phyloP scores from a whole-genome alignment of 64 coral and sea anemone species.

The Stylophora pistillata region DNA sequence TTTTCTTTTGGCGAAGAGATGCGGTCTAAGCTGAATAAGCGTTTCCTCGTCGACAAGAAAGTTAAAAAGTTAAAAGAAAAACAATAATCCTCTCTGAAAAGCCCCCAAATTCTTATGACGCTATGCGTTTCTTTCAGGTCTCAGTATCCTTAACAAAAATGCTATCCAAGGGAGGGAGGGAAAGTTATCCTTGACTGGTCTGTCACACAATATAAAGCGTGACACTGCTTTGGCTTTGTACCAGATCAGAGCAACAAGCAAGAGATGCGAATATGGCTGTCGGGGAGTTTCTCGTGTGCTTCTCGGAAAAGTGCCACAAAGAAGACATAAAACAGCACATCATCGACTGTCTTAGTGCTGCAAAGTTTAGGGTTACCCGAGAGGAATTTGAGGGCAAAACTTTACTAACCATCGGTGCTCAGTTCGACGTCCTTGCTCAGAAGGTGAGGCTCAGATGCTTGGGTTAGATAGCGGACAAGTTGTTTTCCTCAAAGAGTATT shows the following conservation, averaged over 20 bases:
- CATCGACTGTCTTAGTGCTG: conserved; percentile 47
- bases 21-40: no score
- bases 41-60: no score
- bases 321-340: conserved; percentile 79
- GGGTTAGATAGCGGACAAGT: neutral
- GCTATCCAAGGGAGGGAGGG: neutral
- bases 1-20: no score
- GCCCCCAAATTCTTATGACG: no score
- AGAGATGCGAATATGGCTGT: neutral
- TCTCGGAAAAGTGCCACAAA: conserved; percentile 61
- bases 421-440: conserved; percentile 60
- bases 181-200: neutral
- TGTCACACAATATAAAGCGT: neutral
- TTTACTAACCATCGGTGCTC: conserved; percentile 43
- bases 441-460: conserved; percentile 45
- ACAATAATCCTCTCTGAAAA: no score
- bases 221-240: neutral
- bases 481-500: neutral
- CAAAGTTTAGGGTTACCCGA: conserved; percentile 35
- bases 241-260: neutral
- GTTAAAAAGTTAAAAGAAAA: no score
- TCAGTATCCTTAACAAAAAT: neutral
- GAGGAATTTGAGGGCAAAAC: conserved; percentile 64
- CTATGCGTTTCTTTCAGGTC: no score
- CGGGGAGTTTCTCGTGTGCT: conserved; percentile 63